Evolutionary conservation across 2,113 vertebrate genomes (phyloP).

Genomic region (Camelus bactrianus): DNA sequence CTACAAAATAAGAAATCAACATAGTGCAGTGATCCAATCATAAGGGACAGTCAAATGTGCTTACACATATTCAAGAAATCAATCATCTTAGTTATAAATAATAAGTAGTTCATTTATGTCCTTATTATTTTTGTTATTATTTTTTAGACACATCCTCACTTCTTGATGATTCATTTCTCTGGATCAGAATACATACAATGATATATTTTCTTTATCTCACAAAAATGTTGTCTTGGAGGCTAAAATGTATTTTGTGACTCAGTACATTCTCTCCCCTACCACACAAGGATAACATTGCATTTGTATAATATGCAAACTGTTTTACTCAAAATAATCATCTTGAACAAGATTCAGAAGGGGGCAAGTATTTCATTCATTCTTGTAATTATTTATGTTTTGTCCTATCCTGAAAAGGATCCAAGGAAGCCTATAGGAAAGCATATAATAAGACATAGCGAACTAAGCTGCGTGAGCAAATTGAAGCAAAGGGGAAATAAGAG

Average conservation of each 20-base stretch:
- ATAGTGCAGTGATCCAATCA: too few species aligned
- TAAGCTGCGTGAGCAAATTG: not conserved
- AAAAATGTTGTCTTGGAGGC: not conserved
- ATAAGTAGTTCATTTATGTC: too few species aligned
- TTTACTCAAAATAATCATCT: constrained; percentile 54
- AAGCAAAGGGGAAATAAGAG: not conserved
- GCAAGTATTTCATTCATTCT: not conserved
- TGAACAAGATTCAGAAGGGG: not conserved
- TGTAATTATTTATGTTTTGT: not conserved
- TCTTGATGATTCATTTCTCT: constrained; percentile 1
- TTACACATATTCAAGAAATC: too few species aligned
- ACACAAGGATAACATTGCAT: not conserved
- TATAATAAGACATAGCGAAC: not conserved
- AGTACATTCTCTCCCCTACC: not conserved
- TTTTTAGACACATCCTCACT: not conserved
- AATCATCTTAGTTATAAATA: too few species aligned
- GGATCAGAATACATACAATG: not conserved
- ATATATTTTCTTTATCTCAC: not conserved
- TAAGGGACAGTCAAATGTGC: too few species aligned
- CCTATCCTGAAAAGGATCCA: not conserved
- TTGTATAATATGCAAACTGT: not conserved
- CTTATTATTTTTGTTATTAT: too few species aligned
- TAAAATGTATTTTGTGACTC: not conserved
- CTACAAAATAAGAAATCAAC: too few species aligned
- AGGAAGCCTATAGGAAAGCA: not conserved